phyloP scores from a whole-genome alignment of 1,140 invertebrate species.

The Bombus ignitus region DNA sequence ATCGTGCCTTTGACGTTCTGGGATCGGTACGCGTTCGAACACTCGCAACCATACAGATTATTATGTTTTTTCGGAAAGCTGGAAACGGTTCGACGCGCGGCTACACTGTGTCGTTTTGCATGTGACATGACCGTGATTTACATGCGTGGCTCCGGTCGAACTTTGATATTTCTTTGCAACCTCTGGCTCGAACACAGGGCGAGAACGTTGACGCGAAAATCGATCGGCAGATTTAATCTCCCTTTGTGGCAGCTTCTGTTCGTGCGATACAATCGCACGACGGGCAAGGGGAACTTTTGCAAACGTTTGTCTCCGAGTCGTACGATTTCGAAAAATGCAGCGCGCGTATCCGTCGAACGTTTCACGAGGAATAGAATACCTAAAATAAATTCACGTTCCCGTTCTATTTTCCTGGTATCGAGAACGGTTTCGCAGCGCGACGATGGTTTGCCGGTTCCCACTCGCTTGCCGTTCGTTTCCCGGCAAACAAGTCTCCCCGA shows the following conservation, averaged over 20 bases:
- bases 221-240: constrained; percentile 32
- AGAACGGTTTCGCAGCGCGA: background rate
- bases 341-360: background rate
- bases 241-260: constrained; percentile 14
- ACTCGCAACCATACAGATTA: constrained; percentile 8
- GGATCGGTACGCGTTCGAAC: background rate
- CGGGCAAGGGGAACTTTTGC: too few species aligned
- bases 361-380: background rate
- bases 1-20: background rate
- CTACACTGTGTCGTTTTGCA: constrained; percentile 10
- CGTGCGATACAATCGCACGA: background rate
- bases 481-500: background rate
- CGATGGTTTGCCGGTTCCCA: too few species aligned
- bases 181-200: background rate
- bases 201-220: background rate
- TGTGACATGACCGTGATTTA: constrained; percentile 20
- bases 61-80: background rate
- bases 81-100: background rate
- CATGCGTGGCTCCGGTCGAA: constrained; percentile 1
- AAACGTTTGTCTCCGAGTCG: background rate
- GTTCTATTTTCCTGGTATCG: background rate
- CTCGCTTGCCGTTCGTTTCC: background rate
- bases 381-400: background rate
- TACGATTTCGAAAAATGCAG: background rate
- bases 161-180: constrained; percentile 36